Evolutionary conservation across 2,888 invertebrate species (phyloP).

Genomic region (Epistrophe grossulariae): DNA sequence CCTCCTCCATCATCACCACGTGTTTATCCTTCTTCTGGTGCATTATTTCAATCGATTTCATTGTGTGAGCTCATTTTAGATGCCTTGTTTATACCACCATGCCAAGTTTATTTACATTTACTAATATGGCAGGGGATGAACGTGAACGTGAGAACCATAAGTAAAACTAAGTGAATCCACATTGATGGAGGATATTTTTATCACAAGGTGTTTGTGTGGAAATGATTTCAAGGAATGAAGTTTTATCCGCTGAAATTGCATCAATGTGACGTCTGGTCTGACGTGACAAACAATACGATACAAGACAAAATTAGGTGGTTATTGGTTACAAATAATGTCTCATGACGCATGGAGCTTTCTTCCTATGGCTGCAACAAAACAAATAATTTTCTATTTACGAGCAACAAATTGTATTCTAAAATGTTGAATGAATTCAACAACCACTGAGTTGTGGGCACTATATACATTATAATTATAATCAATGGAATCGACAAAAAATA

Average conservation of each 20-base stretch:
- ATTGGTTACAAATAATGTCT: not conserved
- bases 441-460: too few species aligned
- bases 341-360: not conserved
- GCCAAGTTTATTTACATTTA: conserved; percentile 4
- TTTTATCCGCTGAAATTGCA: not conserved
- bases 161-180: not conserved
- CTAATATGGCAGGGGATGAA: not conserved
- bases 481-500: too few species aligned
- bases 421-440: too few species aligned
- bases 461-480: too few species aligned
- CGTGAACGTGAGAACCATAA: not conserved
- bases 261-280: not conserved
- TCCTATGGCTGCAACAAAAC: not conserved
- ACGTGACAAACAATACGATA: not conserved
- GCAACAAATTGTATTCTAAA: not conserved
- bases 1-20: not conserved
- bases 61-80: not conserved
- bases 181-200: not conserved
- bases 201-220: not conserved
- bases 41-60: conserved; percentile 28
- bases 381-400: not conserved
- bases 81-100: not conserved
- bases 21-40: not conserved
- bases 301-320: not conserved
- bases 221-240: not conserved